A percentile compares a stretch with the other conserved stretches of the same genome.
These are phyloP conservation scores for Rugalucina vietnamica DNA, from an alignment of 2,888 invertebrate genomes.

Conservation along the genomic window DNA sequence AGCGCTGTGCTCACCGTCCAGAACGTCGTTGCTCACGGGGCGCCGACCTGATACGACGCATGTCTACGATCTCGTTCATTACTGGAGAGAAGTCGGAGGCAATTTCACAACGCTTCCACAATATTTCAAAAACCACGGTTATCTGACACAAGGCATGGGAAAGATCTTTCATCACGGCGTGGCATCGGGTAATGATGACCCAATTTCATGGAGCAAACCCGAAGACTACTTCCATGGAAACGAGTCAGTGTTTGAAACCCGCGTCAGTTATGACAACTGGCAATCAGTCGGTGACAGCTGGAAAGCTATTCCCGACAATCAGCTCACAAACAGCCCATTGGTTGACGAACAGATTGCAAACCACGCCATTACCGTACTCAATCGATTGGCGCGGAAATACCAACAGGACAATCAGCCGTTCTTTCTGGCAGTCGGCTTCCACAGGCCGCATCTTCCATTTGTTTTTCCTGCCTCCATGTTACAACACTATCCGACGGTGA, in stretches of 20 bases:
- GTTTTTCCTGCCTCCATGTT: slow-evolving; percentile 91
- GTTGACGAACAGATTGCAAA: slow-evolving; percentile 91
- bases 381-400: slow-evolving; percentile 57
- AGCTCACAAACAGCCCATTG: slow-evolving; percentile 86
- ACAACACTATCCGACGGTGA: slow-evolving; percentile 85
- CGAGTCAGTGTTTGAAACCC: slow-evolving; percentile 16
- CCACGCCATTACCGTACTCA: slow-evolving; percentile 88
- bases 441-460: slow-evolving; percentile 95
- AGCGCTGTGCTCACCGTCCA: slow-evolving; percentile 94
- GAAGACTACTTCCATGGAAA: slow-evolving; percentile 61
- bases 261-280: too few relatives aligned
- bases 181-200: slow-evolving; percentile 60
- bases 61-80: slow-evolving; percentile 57
- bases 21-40: slow-evolving; percentile 65
- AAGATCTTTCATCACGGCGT: slow-evolving; percentile 61
- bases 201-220: slow-evolving; percentile 69
- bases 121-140: slow-evolving; percentile 63
- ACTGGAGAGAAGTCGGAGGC: slow-evolving; percentile 62
- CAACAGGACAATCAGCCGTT: slow-evolving; percentile 86
- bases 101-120: slow-evolving; percentile 66
- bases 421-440: slow-evolving; percentile 93
- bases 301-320: slow-evolving; percentile 59
- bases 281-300: too few relatives aligned
- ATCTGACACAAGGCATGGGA: slow-evolving; percentile 59
- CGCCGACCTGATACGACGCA: slow-evolving; percentile 67